Conservation (phyloP, 2,797 vertebrate species). For the Peromyscus attwateri region DNA sequence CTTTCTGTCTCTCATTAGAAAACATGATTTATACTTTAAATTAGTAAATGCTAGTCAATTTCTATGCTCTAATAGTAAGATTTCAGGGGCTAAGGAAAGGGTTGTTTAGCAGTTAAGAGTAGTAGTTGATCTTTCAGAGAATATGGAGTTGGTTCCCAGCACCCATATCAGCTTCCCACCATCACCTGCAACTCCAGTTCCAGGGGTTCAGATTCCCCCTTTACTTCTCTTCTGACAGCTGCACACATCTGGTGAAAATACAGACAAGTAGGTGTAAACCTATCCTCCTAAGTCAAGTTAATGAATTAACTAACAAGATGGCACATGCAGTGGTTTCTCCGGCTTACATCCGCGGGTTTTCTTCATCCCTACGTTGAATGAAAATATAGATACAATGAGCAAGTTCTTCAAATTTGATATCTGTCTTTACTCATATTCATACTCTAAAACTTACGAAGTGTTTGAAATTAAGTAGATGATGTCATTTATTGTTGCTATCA, state of each 20-base stretch:
- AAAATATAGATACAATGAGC: background rate
- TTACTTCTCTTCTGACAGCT: background rate
- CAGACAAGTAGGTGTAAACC: background rate
- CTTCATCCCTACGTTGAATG: background rate
- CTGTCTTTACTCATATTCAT: background rate
- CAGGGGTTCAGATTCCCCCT: background rate
- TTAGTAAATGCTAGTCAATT: background rate
- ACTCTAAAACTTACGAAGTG: background rate
- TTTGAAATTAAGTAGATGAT: background rate
- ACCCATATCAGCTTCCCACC: background rate
- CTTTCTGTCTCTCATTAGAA: background rate
- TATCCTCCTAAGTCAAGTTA: background rate
- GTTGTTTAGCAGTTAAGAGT: background rate
- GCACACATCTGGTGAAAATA: background rate
- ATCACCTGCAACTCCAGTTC: no score
- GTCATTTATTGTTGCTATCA: background rate
- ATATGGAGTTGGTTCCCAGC: background rate
- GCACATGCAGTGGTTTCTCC: background rate
- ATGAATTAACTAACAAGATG: background rate
- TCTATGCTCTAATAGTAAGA: background rate
- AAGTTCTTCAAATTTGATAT: background rate
- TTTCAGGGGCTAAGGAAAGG: rapidly evolving
- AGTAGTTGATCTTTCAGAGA: background rate
- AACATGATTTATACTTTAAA: background rate
- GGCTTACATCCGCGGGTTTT: background rate